Evolutionary conservation across 1,140 invertebrate genomes (phyloP), one percentile per base, ranked within the genome.

Genomic region (Euura lappo): DNA sequence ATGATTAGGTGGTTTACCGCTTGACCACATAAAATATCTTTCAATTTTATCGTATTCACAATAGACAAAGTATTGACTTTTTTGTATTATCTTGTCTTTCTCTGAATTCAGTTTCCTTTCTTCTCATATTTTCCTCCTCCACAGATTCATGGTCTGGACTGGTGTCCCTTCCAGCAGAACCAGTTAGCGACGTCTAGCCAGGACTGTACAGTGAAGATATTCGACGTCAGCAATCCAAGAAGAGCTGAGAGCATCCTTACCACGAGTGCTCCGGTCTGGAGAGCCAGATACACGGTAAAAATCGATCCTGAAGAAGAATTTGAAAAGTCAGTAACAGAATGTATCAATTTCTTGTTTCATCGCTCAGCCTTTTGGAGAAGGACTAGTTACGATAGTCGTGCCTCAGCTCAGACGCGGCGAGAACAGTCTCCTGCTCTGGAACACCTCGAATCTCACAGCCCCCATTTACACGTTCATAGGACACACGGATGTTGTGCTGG

Each of bases 161-260:
- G 97, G 97, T 97, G 93, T 88, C 94, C 95, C 44, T 91, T 91
- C 76, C 91, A 93, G 79, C 95, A 97, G 87, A 94, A 94, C 79
- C 93, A 95, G 79, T 85, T 98, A 71, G 95, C 95, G n/a, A 97
- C 96, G 2, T 95, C 94, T 72, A 97, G 96, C 89, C 96, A 98
- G 88, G 97, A 99, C 89, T 94, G 95, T 75, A 96, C 95, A 65
- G 96, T 98, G 2, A 98, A 98, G 88, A 96, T 98, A 84, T 98
- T 98, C 89, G 96, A 98, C 85, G 94, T 95, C 7, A 93, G 91
- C 64, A 96, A 94, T 90, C 93, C 95, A 6, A 89, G 93, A 76
- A 91, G 93, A 79, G 91, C 94, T 7, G 95, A 97, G 82, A 95
- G 92, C 86, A 91, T 94, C 72, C 91, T 98, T 64, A 94, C 92